phyloP scores from a whole-genome alignment of 2,888 invertebrate species.

The Eretmocerus hayati region DNA sequence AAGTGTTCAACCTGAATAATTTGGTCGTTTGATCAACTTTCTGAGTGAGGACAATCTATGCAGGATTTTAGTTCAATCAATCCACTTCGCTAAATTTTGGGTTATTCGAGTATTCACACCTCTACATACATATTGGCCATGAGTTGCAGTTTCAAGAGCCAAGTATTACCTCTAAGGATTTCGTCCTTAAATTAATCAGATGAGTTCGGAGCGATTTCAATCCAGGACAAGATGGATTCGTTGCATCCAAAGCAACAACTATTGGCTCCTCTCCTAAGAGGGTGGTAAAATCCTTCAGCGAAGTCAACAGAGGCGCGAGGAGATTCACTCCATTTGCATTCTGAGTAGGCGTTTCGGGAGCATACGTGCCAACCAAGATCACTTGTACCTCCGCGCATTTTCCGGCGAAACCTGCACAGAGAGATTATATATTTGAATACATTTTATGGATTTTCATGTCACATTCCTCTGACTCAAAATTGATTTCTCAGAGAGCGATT shows the following conservation, averaged over 20 bases:
- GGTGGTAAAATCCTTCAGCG: slow-evolving; percentile 40
- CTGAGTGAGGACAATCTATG: too few species aligned
- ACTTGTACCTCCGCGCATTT: slow-evolving; percentile 41
- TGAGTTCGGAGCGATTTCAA: slow-evolving; percentile 42
- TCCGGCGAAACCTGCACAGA: slow-evolving; percentile 42
- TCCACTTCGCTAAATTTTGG: too few species aligned
- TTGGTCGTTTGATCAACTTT: too few species aligned
- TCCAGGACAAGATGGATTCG: slow-evolving; percentile 45
- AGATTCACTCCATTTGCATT: slow-evolving; percentile 38
- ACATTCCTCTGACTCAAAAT: too few species aligned
- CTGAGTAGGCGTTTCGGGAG: slow-evolving; percentile 38
- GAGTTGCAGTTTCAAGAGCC: too few species aligned
- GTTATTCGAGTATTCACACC: too few species aligned
- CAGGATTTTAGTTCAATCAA: too few species aligned
- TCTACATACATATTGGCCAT: too few species aligned
- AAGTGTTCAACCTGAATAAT: too few species aligned
- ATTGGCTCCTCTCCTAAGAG: slow-evolving; percentile 42
- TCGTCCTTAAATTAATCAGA: slow-evolving; percentile 38
- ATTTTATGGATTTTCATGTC: too few species aligned
- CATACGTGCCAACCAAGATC: slow-evolving; percentile 44
- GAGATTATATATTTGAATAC: background rate
- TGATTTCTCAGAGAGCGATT: too few species aligned
- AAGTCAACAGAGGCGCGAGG: slow-evolving; percentile 39
- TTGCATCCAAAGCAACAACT: slow-evolving; percentile 43
- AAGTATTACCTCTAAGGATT: slow-evolving; percentile 44